A percentile compares a stretch with the other conserved stretches of the same genome.
phyloP scores from a whole-genome alignment of 2,113 vertebrate genomes.

The Lynx canadensis region DNA sequence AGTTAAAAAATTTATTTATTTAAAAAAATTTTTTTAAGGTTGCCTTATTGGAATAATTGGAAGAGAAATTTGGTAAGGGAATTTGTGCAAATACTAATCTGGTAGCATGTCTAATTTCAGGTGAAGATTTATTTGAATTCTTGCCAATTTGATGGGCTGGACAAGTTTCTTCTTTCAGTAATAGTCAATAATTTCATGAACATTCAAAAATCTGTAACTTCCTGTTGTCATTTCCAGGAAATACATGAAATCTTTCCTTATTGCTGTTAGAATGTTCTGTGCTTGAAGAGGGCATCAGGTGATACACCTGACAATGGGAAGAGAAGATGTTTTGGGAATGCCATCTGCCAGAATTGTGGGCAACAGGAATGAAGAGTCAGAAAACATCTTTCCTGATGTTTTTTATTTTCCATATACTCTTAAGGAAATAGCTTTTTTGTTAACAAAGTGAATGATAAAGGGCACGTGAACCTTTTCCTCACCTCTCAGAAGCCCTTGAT shows the following conservation, averaged over 20 bases:
- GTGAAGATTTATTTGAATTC: constrained; percentile 32
- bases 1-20: neutral
- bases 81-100: neutral
- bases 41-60: neutral
- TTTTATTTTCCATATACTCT: constrained; percentile 46
- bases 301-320: constrained; percentile 60
- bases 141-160: constrained; percentile 20
- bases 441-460: constrained; percentile 52
- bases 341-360: constrained; percentile 60
- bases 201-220: constrained; percentile 59
- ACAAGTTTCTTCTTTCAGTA: constrained; percentile 45
- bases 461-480: constrained; percentile 37
- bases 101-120: constrained; percentile 42
- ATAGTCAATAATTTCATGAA: constrained; percentile 22
- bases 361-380: constrained; percentile 63
- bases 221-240: constrained; percentile 65
- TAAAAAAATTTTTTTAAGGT: neutral
- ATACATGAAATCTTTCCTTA: constrained; percentile 58
- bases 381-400: constrained; percentile 60
- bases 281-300: constrained; percentile 65
- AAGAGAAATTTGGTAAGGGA: neutral
- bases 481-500: constrained; percentile 53
- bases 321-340: constrained; percentile 57
- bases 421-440: constrained; percentile 60
- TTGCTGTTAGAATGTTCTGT: constrained; percentile 64